A percentile compares a stretch with the other conserved stretches of the same genome.
Evolutionary conservation across 2,888 invertebrate species (phyloP).

Genomic region (Bombylius major): DNA sequence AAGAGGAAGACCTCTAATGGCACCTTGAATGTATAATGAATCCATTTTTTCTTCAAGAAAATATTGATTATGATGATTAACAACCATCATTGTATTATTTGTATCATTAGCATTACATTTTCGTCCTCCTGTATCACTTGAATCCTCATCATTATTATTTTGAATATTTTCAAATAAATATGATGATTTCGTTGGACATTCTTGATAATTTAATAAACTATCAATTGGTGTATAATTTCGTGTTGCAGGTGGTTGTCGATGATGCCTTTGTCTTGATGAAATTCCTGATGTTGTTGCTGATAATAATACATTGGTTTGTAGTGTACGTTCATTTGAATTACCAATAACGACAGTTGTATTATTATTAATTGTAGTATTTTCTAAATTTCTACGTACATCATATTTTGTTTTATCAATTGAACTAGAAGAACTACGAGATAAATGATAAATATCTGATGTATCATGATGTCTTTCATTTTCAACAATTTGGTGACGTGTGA

Average conservation of each 20-base stretch:
- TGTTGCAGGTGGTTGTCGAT: constrained; percentile 7
- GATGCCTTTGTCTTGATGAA: constrained; percentile 16
- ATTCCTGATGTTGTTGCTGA: constrained; percentile 20
- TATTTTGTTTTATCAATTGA: constrained; percentile 19
- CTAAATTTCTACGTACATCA: constrained; percentile 7
- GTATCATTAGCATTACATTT: constrained; percentile 14
- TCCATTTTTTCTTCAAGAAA: constrained; percentile 36
- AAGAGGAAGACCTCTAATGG: constrained; percentile 30
- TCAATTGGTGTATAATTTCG: constrained; percentile 32
- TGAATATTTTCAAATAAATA: constrained; percentile 17
- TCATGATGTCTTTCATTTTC: constrained; percentile 8
- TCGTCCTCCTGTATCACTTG: constrained; percentile 21
- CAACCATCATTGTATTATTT: not conserved
- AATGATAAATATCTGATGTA: constrained; percentile 22
- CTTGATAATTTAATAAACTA: constrained; percentile 26
- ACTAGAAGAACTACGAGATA: constrained; percentile 27
- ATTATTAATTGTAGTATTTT: not conserved
- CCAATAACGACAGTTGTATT: not conserved
- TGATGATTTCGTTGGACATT: constrained; percentile 16
- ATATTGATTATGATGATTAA: constrained; percentile 22
- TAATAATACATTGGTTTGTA: constrained; percentile 14
- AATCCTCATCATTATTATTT: constrained; percentile 16
- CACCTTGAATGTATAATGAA: constrained; percentile 32
- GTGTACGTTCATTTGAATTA: not conserved
- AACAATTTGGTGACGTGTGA: constrained; percentile 11